Evolutionary conservation across 1,140 invertebrate genomes (phyloP), one percentile per base, ranked within the genome.

Genomic region (Agraylea sexmaculata): DNA sequence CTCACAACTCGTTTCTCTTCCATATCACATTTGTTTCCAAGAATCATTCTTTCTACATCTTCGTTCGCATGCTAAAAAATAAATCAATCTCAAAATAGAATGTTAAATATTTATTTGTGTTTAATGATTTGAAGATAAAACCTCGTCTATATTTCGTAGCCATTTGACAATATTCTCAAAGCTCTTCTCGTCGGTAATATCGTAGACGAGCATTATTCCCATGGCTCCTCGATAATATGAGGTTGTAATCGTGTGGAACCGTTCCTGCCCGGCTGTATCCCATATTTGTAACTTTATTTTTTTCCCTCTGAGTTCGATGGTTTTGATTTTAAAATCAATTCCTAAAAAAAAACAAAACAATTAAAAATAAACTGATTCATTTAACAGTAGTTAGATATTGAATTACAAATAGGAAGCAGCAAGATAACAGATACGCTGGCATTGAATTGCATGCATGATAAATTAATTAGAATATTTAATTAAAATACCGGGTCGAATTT

Each of bases 91-190:
- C 10, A 36, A 16, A n/a, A 36, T 21, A 32, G 11, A 2, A 2
- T 16, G 18, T 11, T 16, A n/a, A n/a, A n/a, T n/a, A n/a, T n/a
- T n/a, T n/a, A n/a, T n/a, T n/a, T n/a, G n/a, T n/a, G n/a, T 25
- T n/a, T 25, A 25, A n/a, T 25, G 6, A 25, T 7, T 25, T n/a
- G 23, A 7, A 25, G 16, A 23, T 52, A 53, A 42, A 35, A 68
- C 86, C 69, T 98, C 93, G 62, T 98, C 92, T 59, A 98, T 98
- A 68, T 98, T 97, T 57, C 93, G 73, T 52, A 98, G 85, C 94
- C 94, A 99, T 58, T 96, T 97, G 50, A 93, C 88, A 48, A 98
- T 97, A 62, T 98, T 97, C 60, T 98, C 92, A 69, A 97, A 99
- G 52, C 87, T 94, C 69, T 95, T 97, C 55, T 91, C 86, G 68